These are phyloP conservation scores for Penaeus japonicus DNA, from an alignment of 1,140 invertebrate genomes.

Conservation along the genomic window DNA sequence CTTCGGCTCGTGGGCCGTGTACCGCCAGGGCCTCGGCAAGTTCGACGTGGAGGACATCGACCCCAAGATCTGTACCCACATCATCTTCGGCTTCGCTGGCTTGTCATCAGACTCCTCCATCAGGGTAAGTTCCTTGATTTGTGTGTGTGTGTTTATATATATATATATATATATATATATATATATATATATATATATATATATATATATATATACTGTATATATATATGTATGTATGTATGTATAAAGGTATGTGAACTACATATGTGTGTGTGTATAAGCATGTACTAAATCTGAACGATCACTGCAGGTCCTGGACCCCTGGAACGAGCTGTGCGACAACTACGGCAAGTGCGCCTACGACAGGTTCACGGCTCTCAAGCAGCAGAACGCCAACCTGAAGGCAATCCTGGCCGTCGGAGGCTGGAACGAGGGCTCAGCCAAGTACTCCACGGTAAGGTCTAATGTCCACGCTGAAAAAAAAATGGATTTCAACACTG, in stretches of 20 bases:
- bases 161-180: too few species aligned
- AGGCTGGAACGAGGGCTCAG: constrained; percentile 63
- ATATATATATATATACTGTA: too few species aligned
- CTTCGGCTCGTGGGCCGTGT: constrained; percentile 77
- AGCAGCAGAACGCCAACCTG: constrained; percentile 64
- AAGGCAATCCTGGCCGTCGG: constrained; percentile 64
- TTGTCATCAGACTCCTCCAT: background rate
- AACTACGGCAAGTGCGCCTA: constrained; percentile 64
- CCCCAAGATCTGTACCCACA: constrained; percentile 75
- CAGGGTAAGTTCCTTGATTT: too few species aligned
- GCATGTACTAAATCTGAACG: too few species aligned
- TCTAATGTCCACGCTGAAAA: too few species aligned
- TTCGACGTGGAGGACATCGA: constrained; percentile 74
- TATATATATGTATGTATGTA: too few species aligned
- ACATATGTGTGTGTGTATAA: background rate
- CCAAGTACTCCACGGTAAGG: constrained; percentile 54
- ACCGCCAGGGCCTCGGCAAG: constrained; percentile 72
- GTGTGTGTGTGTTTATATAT: too few species aligned
- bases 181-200: too few species aligned
- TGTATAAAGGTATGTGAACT: too few species aligned
- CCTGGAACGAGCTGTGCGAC: constrained; percentile 68
- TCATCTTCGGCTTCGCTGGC: constrained; percentile 77
- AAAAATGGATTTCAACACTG: too few species aligned
- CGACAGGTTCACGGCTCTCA: constrained; percentile 61
- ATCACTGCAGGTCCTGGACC: background rate